Evolutionary conservation across 2,888 invertebrate species (phyloP).

Genomic region (Aspidiotus rigidus): DNA sequence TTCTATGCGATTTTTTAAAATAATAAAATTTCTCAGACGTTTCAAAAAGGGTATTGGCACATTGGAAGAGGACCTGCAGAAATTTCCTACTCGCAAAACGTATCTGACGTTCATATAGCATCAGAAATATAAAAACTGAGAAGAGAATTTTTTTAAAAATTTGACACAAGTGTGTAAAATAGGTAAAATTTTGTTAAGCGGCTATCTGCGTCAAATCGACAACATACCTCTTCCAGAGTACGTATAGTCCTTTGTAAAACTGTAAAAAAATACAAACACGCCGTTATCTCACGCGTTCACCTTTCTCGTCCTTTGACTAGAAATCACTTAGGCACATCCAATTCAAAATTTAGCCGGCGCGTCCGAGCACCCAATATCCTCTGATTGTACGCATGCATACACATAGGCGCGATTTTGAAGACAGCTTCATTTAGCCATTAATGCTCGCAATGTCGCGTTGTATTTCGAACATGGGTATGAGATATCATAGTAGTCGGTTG

Average conservation of each 20-base stretch:
- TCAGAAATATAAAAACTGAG: too few relatives aligned
- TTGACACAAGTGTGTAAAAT: too few relatives aligned
- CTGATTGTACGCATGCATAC: background rate
- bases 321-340: background rate
- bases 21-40: too few relatives aligned
- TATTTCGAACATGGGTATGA: slow-evolving; percentile 16
- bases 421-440: background rate
- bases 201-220: too few relatives aligned
- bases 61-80: too few relatives aligned
- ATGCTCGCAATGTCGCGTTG: slow-evolving; percentile 24
- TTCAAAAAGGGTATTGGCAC: too few relatives aligned
- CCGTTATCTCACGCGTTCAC: background rate
- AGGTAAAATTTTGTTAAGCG: too few relatives aligned
- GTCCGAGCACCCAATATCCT: background rate
- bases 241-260: background rate
- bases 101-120: too few relatives aligned
- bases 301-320: background rate
- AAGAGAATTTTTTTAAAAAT: too few relatives aligned
- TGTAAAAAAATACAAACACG: background rate
- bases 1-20: too few relatives aligned
- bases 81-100: too few relatives aligned
- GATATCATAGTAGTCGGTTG: background rate
- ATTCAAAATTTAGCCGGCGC: background rate
- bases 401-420: too few relatives aligned
- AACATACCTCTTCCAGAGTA: background rate